These are phyloP conservation scores for Anoura caudifer DNA, from an alignment of 2,113 vertebrate genomes.

Conservation along the genomic window DNA sequence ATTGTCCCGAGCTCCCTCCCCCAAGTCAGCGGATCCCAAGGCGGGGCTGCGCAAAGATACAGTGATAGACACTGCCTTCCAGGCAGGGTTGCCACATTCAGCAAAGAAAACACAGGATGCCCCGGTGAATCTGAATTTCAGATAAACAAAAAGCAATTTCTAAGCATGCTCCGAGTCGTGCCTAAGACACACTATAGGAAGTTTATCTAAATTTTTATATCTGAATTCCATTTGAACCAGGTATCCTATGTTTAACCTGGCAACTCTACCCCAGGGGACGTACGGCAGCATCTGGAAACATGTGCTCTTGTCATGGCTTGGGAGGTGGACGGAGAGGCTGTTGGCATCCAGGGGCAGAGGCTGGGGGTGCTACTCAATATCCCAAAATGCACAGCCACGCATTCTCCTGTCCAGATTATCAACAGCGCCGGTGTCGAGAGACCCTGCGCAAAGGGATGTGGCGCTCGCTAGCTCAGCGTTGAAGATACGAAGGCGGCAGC, in stretches of 20 bases:
- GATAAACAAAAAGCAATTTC: neutral
- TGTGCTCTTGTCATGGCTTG: neutral
- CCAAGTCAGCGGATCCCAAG: neutral
- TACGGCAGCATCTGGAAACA: neutral
- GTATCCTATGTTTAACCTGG: neutral
- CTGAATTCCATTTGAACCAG: neutral
- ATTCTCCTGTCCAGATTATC: rapidly evolving
- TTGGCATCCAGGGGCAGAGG: rapidly evolving
- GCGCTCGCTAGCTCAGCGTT: rapidly evolving
- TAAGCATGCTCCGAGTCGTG: neutral
- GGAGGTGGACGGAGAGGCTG: neutral
- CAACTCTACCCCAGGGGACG: neutral
- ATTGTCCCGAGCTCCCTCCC: rapidly evolving
- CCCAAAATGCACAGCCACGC: neutral
- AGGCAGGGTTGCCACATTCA: neutral
- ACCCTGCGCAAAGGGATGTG: rapidly evolving
- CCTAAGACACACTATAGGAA: too few relatives aligned
- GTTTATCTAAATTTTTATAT: neutral
- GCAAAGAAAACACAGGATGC: neutral
- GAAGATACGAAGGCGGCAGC: neutral
- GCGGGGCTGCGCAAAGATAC: neutral
- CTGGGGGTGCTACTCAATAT: neutral
- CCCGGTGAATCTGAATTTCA: neutral
- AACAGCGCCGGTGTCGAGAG: rapidly evolving
- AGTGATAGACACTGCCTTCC: neutral